A percentile compares a stretch with the other conserved stretches of the same genome.
phyloP scores from a whole-genome alignment of 2,797 vertebrate genomes.

The Allobates femoralis region DNA sequence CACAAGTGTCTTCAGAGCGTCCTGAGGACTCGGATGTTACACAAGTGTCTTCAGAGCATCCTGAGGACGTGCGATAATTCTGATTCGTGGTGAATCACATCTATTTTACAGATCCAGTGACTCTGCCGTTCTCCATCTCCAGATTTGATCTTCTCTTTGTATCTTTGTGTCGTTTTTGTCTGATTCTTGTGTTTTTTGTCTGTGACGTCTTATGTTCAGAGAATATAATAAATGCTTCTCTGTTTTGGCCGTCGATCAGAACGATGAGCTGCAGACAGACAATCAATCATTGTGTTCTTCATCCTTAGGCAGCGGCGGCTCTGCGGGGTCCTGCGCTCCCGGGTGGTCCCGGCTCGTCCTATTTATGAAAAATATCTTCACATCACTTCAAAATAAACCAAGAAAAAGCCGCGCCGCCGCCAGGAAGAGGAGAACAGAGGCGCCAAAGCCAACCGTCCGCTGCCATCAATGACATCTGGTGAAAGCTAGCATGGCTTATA shows the following conservation, averaged over 20 bases:
- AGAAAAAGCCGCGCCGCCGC: neutral
- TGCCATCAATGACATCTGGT: too few relatives aligned
- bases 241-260: neutral
- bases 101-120: too few relatives aligned
- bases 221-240: neutral
- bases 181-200: too few relatives aligned
- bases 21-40: too few relatives aligned
- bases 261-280: neutral
- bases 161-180: too few relatives aligned
- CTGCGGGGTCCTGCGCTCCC: neutral
- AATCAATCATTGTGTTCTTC: neutral
- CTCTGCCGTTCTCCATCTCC: too few relatives aligned
- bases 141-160: too few relatives aligned
- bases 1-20: too few relatives aligned
- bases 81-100: too few relatives aligned
- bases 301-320: neutral
- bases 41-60: too few relatives aligned
- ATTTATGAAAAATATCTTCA: conserved; percentile 7
- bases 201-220: neutral
- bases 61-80: too few relatives aligned
- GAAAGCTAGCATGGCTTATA: too few relatives aligned
- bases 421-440: neutral
- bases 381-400: neutral
- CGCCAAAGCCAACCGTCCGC: neutral
- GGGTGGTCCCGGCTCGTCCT: conserved; percentile 14